Conservation (phyloP, 2,888 invertebrate genomes). For the Lydus trimaculatus region DNA sequence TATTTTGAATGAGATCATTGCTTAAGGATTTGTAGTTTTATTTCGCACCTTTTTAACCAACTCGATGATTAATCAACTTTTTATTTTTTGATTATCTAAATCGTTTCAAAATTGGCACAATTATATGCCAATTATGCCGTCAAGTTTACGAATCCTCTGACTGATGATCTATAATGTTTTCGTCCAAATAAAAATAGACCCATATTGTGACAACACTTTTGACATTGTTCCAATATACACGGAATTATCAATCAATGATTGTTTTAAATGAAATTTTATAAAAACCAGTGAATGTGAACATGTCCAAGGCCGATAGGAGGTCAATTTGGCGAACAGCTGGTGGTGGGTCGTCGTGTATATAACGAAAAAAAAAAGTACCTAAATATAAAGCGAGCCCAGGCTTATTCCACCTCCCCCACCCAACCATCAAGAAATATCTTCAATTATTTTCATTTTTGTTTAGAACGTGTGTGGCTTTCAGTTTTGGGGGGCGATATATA, state of each 20-base stretch:
- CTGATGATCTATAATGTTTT: slow-evolving; percentile 43
- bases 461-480: slow-evolving; percentile 43
- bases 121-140: slow-evolving; percentile 45
- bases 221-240: slow-evolving; percentile 19
- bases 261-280: not conserved
- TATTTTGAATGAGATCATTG: slow-evolving; percentile 43
- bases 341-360: slow-evolving; percentile 28
- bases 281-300: not conserved
- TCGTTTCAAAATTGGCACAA: not conserved
- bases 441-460: slow-evolving; percentile 49
- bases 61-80: not conserved
- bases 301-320: not conserved
- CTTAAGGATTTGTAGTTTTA: slow-evolving; percentile 20
- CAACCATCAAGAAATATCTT: slow-evolving; percentile 50
- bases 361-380: slow-evolving; percentile 51
- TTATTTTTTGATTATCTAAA: not conserved
- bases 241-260: not conserved
- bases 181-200: slow-evolving; percentile 54
- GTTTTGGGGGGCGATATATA: slow-evolving; percentile 42
- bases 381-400: slow-evolving; percentile 56
- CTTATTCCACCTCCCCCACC: slow-evolving; percentile 51
- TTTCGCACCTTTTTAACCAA: not conserved
- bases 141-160: slow-evolving; percentile 50
- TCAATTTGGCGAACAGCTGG: slow-evolving; percentile 48
- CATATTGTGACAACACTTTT: slow-evolving; percentile 34